Percentiles rank a stretch among this genome's conserved stretches.
phyloP scores from a whole-genome alignment of 2,113 vertebrate species.

The Petrocephalus zakoni region DNA sequence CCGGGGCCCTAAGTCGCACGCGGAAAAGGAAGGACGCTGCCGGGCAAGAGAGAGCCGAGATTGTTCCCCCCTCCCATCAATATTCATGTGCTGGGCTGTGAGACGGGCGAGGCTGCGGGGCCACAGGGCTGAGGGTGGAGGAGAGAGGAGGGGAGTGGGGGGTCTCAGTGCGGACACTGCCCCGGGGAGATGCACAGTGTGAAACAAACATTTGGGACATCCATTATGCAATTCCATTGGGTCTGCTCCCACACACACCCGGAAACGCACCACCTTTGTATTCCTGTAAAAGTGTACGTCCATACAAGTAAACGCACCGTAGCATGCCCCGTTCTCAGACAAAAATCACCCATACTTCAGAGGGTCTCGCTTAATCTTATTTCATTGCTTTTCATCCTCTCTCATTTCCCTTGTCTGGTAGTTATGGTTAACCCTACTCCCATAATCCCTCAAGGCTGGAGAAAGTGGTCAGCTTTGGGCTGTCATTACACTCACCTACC shows the following conservation, averaged over 20 bases:
- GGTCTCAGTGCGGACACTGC: neutral
- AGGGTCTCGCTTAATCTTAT: neutral
- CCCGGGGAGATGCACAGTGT: neutral
- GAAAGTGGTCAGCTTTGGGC: neutral
- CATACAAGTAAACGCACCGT: neutral
- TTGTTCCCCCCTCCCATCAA: neutral
- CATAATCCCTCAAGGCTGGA: neutral
- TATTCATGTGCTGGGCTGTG: slow-evolving; percentile 17
- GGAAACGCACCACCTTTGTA: neutral
- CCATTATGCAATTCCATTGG: neutral
- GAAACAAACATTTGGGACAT: neutral
- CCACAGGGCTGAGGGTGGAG: neutral
- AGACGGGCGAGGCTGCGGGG: neutral
- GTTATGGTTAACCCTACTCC: neutral
- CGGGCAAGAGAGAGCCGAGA: slow-evolving; percentile 9
- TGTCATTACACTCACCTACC: neutral
- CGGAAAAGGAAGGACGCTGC: neutral
- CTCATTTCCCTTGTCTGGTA: neutral
- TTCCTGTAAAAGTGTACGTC: neutral
- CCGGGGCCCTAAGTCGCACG: neutral
- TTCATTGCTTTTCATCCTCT: neutral
- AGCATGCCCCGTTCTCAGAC: neutral
- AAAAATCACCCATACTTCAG: neutral
- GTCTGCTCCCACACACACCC: neutral
- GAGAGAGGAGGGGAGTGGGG: neutral